A percentile compares a stretch with the other conserved stretches of the same genome.
Conservation (phyloP, 2,797 vertebrate species). For the Hapalemur alaotrensis region DNA sequence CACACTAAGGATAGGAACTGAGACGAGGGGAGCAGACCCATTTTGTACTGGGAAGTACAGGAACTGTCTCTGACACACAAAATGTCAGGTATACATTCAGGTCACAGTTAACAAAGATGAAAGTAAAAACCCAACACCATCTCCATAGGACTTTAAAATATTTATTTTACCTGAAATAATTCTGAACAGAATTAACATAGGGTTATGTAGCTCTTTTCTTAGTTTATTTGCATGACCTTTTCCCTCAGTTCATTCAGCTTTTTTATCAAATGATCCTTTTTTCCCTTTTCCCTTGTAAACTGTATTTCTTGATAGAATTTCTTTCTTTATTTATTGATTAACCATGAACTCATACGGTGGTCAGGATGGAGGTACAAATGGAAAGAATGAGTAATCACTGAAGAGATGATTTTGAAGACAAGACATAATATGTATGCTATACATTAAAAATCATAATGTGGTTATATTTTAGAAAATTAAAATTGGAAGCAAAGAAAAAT, state of each 20-base stretch:
- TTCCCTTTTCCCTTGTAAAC: background rate
- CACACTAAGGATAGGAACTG: background rate
- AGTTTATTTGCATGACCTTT: background rate
- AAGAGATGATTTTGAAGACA: background rate
- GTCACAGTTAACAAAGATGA: background rate
- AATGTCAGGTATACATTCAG: background rate
- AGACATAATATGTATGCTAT: background rate
- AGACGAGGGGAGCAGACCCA: no score
- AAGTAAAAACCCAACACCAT: background rate
- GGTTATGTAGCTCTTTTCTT: background rate
- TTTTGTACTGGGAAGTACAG: background rate
- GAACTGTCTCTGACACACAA: background rate
- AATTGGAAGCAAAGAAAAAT: conserved; percentile 29
- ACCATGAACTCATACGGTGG: background rate
- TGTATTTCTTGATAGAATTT: background rate
- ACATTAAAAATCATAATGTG: background rate
- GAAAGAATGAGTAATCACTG: background rate
- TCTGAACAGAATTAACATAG: background rate
- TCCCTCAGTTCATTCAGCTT: background rate
- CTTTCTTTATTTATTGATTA: background rate
- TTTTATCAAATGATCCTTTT: background rate
- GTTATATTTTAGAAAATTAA: conserved; percentile 33
- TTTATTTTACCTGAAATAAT: background rate
- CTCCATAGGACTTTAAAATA: background rate
- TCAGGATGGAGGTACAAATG: background rate